Percentiles rank a stretch among this genome's conserved stretches.
Evolutionary conservation across 2,888 invertebrate species (phyloP).

Genomic region (Halictus quadricinctus): DNA sequence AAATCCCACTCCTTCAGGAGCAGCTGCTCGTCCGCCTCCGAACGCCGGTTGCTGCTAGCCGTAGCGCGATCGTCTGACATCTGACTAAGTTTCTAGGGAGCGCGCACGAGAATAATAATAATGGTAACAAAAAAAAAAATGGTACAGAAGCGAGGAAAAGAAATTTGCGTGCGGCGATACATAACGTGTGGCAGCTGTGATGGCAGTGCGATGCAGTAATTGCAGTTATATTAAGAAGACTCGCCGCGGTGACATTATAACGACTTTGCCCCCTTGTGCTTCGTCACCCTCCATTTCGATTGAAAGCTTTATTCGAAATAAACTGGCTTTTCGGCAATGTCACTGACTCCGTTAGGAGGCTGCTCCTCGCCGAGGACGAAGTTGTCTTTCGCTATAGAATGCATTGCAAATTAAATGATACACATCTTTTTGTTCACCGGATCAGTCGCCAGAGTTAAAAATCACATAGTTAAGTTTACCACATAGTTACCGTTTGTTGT

Average conservation of each 20-base stretch:
- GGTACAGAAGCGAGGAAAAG: conserved; percentile 70
- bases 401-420: neutral
- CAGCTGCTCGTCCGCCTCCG: conserved; percentile 90
- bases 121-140: conserved; percentile 71
- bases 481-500: neutral
- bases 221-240: conserved; percentile 44
- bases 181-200: conserved; percentile 70
- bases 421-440: neutral
- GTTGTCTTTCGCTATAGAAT: neutral
- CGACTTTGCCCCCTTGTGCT: neutral
- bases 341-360: neutral
- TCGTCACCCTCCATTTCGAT: neutral
- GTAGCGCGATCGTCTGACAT: conserved; percentile 78
- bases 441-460: neutral
- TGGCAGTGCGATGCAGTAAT: conserved; percentile 60
- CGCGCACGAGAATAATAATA: conserved; percentile 72
- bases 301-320: neutral
- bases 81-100: conserved; percentile 79
- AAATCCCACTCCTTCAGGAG: conserved; percentile 94
- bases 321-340: neutral
- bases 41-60: conserved; percentile 78
- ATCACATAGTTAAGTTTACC: neutral
- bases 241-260: conserved; percentile 54
- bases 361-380: neutral
- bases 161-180: conserved; percentile 80